Evolutionary conservation across 2,888 invertebrate genomes (phyloP).

Genomic region (Drosophila sordidula): DNA sequence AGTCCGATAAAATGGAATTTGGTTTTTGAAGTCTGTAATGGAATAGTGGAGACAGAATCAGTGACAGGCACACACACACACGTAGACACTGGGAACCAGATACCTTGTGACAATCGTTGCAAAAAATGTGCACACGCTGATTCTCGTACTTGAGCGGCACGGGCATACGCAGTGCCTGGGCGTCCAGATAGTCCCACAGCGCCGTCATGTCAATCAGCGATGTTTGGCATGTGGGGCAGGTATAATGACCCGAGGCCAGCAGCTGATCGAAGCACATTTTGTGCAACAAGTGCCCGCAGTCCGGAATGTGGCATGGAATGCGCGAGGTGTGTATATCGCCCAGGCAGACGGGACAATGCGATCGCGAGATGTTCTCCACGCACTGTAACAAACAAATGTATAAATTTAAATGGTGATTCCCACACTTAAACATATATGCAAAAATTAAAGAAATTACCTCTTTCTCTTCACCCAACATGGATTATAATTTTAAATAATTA

Average conservation of each 20-base stretch:
- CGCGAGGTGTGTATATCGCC: constrained; percentile 96
- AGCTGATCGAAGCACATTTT: constrained; percentile 93
- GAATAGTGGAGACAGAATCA: not conserved
- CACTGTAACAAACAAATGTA: constrained; percentile 87
- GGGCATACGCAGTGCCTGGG: constrained; percentile 92
- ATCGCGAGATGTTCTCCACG: constrained; percentile 94
- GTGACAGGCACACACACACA: not conserved
- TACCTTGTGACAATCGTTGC: constrained; percentile 97
- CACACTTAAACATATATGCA: not conserved
- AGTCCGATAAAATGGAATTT: constrained; percentile 95
- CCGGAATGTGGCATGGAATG: constrained; percentile 94
- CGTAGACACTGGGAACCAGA: constrained; percentile 18
- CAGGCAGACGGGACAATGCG: constrained; percentile 95
- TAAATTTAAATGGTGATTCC: constrained; percentile 24
- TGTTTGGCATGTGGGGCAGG: constrained; percentile 95
- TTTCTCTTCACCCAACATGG: not conserved
- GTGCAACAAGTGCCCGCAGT: constrained; percentile 95
- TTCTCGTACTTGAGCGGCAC: constrained; percentile 94
- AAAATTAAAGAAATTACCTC: not conserved
- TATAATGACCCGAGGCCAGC: constrained; percentile 90
- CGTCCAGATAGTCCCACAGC: constrained; percentile 90
- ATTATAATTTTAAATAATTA: not conserved
- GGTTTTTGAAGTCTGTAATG: constrained; percentile 90
- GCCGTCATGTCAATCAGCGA: constrained; percentile 95
- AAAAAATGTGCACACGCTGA: constrained; percentile 92